These are phyloP conservation scores for Dromius quadrimaculatus DNA, from an alignment of 2,888 invertebrate genomes.

Conservation along the genomic window DNA sequence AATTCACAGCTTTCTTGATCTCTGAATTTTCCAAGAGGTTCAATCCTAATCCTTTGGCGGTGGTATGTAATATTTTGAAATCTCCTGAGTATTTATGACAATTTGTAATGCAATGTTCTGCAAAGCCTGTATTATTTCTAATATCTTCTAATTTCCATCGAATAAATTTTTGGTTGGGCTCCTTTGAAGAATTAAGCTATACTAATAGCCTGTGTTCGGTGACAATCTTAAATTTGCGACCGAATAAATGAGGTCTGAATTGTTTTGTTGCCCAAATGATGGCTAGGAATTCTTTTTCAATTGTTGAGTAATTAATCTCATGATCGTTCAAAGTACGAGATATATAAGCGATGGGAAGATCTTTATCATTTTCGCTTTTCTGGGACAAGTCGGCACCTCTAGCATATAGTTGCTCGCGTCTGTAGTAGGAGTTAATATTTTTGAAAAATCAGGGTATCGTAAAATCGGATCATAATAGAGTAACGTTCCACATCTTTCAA, in stretches of 20 bases:
- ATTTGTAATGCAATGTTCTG: too few species aligned
- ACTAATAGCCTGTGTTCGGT: conserved; percentile 53
- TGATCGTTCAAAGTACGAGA: conserved; percentile 50
- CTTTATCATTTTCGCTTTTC: conserved; percentile 30
- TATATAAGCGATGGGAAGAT: conserved; percentile 54
- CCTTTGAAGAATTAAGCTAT: conserved; percentile 44
- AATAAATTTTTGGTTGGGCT: conserved; percentile 40
- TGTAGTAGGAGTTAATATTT: conserved; percentile 19
- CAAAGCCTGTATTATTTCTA: too few species aligned
- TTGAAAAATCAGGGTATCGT: conserved; percentile 29
- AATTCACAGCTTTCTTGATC: too few species aligned
- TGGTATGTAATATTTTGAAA: too few species aligned
- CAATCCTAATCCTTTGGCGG: too few species aligned
- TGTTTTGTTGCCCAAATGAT: conserved; percentile 53
- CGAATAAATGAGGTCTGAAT: conserved; percentile 54
- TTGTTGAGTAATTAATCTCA: conserved; percentile 53
- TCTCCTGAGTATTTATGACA: too few species aligned
- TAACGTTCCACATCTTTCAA: conserved; percentile 47
- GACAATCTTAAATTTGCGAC: conserved; percentile 50
- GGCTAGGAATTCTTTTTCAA: conserved; percentile 54
- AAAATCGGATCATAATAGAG: conserved; percentile 8
- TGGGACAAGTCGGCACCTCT: conserved; percentile 14
- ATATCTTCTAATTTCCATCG: conserved; percentile 60
- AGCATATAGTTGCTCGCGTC: conserved; percentile 34
- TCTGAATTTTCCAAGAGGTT: too few species aligned